Conservation (phyloP, 2,797 vertebrate genomes). For the Helostoma temminkii region DNA sequence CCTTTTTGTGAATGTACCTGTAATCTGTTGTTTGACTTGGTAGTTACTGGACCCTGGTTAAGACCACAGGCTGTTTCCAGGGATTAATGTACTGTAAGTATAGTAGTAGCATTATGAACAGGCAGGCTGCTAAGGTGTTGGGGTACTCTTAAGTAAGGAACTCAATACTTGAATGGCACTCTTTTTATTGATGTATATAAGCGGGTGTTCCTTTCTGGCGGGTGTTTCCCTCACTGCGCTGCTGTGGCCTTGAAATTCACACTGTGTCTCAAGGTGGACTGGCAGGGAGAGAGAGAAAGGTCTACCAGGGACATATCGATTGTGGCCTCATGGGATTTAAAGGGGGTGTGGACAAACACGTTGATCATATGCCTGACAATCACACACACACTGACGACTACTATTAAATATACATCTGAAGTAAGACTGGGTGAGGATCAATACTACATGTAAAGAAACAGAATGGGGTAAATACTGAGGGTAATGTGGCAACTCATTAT, state of each 20-base stretch:
- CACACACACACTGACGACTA: constrained; percentile 36
- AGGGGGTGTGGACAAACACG: constrained; percentile 56
- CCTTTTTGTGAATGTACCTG: neutral
- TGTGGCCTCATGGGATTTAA: constrained; percentile 73
- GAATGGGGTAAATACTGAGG: constrained; percentile 5
- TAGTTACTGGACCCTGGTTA: neutral
- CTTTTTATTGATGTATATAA: constrained; percentile 59
- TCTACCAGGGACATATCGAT: constrained; percentile 73
- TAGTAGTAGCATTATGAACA: constrained; percentile 20
- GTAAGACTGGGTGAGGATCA: constrained; percentile 31
- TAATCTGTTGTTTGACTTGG: neutral
- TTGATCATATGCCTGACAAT: constrained; percentile 64
- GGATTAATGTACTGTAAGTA: constrained; percentile 17
- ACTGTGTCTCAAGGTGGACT: constrained; percentile 79
- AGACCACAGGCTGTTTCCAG: constrained; percentile 11
- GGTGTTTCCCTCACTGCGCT: constrained; percentile 65
- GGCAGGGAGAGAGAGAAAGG: constrained; percentile 56
- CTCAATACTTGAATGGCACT: constrained; percentile 43
- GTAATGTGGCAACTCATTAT: constrained; percentile 42
- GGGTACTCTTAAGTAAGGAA: constrained; percentile 23
- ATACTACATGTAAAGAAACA: constrained; percentile 15
- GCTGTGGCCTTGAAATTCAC: constrained; percentile 76
- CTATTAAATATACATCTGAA: constrained; percentile 48
- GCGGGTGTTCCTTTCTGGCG: constrained; percentile 48
- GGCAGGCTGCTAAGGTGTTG: constrained; percentile 8